phyloP scores from a whole-genome alignment of 2,888 invertebrate genomes.

The Drosophila merina region DNA sequence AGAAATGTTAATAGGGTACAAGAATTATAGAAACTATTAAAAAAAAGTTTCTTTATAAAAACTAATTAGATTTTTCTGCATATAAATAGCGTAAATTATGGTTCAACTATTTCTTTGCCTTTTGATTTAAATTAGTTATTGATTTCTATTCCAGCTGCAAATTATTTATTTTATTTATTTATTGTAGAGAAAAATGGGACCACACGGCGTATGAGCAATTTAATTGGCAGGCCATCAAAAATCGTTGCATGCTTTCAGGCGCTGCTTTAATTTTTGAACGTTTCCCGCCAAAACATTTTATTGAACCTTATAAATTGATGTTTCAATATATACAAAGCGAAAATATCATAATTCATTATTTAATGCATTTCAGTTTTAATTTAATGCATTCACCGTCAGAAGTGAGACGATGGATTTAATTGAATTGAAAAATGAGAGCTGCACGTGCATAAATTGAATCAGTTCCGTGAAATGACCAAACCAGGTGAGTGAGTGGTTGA shows the following conservation, averaged over 20 bases:
- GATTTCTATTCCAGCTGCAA: background rate
- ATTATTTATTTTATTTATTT: slow-evolving; percentile 1
- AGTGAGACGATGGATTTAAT: slow-evolving; percentile 48
- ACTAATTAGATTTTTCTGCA: background rate
- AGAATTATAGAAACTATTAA: background rate
- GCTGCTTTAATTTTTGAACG: background rate
- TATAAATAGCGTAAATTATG: background rate
- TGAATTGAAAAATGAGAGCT: slow-evolving; percentile 48
- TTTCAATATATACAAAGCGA: slow-evolving; percentile 25
- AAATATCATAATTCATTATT: slow-evolving; percentile 36
- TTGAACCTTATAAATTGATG: slow-evolving; percentile 50
- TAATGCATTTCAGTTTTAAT: slow-evolving; percentile 52
- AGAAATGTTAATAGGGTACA: background rate
- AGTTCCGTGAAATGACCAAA: background rate
- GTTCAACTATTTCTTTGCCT: background rate
- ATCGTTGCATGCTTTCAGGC: slow-evolving; percentile 48
- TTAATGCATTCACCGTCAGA: slow-evolving; percentile 24
- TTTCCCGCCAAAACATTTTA: slow-evolving; percentile 41
- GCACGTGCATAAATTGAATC: slow-evolving; percentile 37
- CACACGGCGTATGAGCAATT: slow-evolving; percentile 46
- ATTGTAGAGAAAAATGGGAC: slow-evolving; percentile 1
- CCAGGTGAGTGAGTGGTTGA: background rate
- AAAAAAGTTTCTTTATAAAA: background rate
- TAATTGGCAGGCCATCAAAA: slow-evolving; percentile 4
- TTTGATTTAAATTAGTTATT: background rate